phyloP scores from a whole-genome alignment of 2,888 invertebrate species.

The Rapana venosa region DNA sequence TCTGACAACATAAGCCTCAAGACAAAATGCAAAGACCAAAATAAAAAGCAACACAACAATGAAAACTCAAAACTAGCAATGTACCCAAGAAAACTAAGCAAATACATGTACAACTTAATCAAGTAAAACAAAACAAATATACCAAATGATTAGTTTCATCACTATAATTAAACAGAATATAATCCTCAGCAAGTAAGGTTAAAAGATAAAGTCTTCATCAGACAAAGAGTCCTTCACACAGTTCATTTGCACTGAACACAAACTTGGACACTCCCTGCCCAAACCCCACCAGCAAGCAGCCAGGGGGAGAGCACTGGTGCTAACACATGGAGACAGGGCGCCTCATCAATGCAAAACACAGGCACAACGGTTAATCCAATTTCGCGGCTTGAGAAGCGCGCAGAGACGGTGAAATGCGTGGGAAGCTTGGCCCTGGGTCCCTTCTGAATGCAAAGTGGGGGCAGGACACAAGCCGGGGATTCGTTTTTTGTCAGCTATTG shows the following conservation, averaged over 20 bases:
- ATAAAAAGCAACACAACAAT: too few species aligned
- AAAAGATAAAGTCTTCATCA: too few species aligned
- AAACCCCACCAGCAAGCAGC: not conserved
- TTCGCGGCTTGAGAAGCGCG: slow-evolving; percentile 37
- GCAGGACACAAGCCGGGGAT: not conserved
- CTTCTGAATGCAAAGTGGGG: slow-evolving; percentile 25
- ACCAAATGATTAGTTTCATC: not conserved
- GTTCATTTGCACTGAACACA: too few species aligned
- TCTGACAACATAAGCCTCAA: too few species aligned
- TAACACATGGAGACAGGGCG: not conserved
- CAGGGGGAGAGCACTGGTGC: not conserved
- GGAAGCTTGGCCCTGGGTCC: not conserved
- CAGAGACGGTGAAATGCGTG: slow-evolving; percentile 27
- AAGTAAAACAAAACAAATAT: not conserved
- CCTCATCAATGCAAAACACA: slow-evolving; percentile 37
- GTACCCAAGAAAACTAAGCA: too few species aligned
- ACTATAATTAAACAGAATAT: not conserved
- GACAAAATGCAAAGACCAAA: too few species aligned
- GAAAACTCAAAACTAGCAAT: too few species aligned
- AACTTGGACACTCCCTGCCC: not conserved
- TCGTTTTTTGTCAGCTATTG: slow-evolving; percentile 3
- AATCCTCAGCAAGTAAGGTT: not conserved
- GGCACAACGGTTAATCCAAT: slow-evolving; percentile 34
- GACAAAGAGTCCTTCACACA: not conserved
- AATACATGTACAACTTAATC: not conserved